Percentiles rank a stretch among this genome's conserved stretches.
These are phyloP conservation scores for Lasiurus borealis DNA, from an alignment of 2,113 vertebrate genomes.

Conservation along the genomic window DNA sequence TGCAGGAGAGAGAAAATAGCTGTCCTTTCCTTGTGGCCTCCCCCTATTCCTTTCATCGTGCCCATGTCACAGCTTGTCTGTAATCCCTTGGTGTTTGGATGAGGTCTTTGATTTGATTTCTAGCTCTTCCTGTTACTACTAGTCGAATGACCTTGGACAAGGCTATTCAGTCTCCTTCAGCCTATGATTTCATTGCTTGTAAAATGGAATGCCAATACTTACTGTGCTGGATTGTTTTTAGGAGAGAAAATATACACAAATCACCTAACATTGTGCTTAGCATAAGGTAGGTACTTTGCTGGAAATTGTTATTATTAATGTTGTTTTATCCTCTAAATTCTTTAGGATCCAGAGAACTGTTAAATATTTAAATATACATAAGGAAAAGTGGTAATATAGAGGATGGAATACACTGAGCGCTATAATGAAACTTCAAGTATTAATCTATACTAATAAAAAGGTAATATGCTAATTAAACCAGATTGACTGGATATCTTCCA, in stretches of 20 bases:
- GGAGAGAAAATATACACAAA: background rate
- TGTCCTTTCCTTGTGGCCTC: background rate
- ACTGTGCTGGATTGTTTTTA: background rate
- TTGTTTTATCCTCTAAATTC: background rate
- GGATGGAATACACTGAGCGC: background rate
- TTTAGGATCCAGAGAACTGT: background rate
- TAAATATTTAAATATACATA: background rate
- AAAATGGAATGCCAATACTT: background rate
- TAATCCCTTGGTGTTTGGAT: background rate
- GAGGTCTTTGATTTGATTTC: conserved; percentile 42
- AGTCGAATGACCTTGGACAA: background rate
- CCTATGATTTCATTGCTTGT: background rate
- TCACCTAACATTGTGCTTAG: background rate
- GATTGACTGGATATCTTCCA: too few relatives aligned
- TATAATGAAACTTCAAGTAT: background rate
- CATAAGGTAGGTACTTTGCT: background rate
- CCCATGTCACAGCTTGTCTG: background rate
- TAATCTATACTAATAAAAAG: background rate
- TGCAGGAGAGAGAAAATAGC: background rate
- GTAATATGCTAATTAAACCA: too few relatives aligned
- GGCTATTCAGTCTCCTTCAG: background rate
- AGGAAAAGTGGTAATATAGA: background rate
- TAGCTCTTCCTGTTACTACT: background rate
- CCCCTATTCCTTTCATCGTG: background rate
- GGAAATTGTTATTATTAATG: background rate